Conservation (phyloP, 2,113 vertebrate genomes). For the Hylia prasina region DNA sequence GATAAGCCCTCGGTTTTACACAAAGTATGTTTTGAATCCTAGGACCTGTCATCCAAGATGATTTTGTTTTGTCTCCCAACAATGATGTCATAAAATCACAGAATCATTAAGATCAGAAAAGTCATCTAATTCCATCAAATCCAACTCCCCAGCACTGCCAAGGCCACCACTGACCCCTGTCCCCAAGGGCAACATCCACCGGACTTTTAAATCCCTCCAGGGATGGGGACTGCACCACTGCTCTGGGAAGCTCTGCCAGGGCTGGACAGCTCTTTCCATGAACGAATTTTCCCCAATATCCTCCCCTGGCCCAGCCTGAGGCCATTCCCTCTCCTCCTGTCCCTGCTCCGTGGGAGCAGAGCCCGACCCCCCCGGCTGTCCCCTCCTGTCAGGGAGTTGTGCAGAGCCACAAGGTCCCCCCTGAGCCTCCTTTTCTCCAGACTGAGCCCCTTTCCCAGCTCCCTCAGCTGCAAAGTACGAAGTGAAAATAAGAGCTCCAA, state of each 20-base stretch:
- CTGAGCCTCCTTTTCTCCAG: not conserved
- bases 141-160: not conserved
- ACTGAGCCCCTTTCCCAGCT: not conserved
- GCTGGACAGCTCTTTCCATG: rapidly evolving
- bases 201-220: rapidly evolving
- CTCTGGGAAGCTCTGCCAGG: not conserved
- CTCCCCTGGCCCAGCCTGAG: not conserved
- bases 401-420: not conserved
- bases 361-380: rapidly evolving
- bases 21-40: not conserved
- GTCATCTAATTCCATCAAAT: not conserved
- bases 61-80: not conserved
- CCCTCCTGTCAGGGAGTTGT: not conserved
- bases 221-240: rapidly evolving
- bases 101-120: not conserved
- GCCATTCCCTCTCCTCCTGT: not conserved
- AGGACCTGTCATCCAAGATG: too few relatives aligned
- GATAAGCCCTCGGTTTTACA: not conserved
- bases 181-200: too few relatives aligned
- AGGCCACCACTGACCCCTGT: not conserved
- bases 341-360: not conserved
- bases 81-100: rapidly evolving
- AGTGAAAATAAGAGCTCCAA: not conserved
- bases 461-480: not conserved
- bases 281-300: rapidly evolving